These are phyloP conservation scores for Solenopsis invicta DNA, from an alignment of 1,140 invertebrate genomes.

Conservation along the genomic window DNA sequence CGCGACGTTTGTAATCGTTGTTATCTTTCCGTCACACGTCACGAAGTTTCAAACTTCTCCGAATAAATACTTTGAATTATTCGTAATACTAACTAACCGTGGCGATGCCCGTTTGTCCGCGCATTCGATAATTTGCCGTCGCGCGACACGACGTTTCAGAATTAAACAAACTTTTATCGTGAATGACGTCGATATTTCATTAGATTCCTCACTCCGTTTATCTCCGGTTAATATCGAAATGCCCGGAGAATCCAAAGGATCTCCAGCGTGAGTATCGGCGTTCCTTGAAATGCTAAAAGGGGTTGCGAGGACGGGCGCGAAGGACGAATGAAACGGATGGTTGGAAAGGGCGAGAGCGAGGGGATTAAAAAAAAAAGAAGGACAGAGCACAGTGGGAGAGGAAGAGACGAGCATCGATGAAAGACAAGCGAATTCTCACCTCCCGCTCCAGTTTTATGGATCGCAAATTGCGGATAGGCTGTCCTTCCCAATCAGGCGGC, in stretches of 20 bases:
- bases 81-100: not conserved
- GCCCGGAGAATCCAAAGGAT: slow-evolving; percentile 69
- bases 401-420: slow-evolving; percentile 74
- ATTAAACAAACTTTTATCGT: slow-evolving; percentile 72
- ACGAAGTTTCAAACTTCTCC: not conserved
- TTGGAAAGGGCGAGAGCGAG: slow-evolving; percentile 38
- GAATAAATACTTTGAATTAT: slow-evolving; percentile 41
- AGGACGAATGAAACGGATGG: slow-evolving; percentile 35
- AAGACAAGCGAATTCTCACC: slow-evolving; percentile 81
- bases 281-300: slow-evolving; percentile 76
- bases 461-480: slow-evolving; percentile 81
- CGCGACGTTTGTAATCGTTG: not conserved
- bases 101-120: not conserved
- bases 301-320: slow-evolving; percentile 65
- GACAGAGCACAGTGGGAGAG: slow-evolving; percentile 27
- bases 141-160: slow-evolving; percentile 59
- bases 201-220: slow-evolving; percentile 70
- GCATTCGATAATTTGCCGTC: slow-evolving; percentile 51
- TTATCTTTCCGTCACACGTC: not conserved
- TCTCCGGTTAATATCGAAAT: slow-evolving; percentile 73
- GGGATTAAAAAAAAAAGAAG: slow-evolving; percentile 32
- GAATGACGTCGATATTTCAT: slow-evolving; percentile 74
- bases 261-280: slow-evolving; percentile 61
- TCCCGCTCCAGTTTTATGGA: slow-evolving; percentile 68
- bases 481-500: slow-evolving; percentile 82